Percentiles rank a stretch among this genome's conserved stretches.
phyloP scores from a whole-genome alignment of 2,888 invertebrate species.

The Thelaira solivaga region DNA sequence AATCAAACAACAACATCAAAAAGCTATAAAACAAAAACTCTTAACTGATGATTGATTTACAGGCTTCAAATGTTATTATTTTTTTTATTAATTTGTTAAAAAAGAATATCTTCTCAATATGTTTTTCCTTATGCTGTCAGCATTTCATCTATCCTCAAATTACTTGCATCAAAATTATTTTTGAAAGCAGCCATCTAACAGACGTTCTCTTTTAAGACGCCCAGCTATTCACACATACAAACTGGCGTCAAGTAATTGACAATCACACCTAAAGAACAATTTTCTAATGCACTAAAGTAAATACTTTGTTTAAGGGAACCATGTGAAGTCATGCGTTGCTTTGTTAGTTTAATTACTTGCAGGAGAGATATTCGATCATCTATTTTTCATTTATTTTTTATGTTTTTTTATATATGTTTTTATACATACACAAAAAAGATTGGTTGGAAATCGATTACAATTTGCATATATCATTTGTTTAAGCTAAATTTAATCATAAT shows the following conservation, averaged over 20 bases:
- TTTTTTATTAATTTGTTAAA: neutral
- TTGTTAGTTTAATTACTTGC: neutral
- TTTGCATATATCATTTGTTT: too few relatives aligned
- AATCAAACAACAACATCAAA: neutral
- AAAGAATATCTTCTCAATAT: neutral
- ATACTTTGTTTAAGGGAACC: slow-evolving; percentile 2
- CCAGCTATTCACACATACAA: neutral
- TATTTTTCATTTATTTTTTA: neutral
- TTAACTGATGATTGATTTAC: slow-evolving; percentile 2
- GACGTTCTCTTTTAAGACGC: neutral
- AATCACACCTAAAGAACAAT: neutral
- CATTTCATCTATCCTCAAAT: neutral
- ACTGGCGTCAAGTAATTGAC: slow-evolving; percentile 8
- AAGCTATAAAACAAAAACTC: neutral
- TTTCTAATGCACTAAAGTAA: slow-evolving; percentile 20
- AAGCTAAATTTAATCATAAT: too few relatives aligned
- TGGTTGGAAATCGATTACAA: too few relatives aligned
- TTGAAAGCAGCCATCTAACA: neutral
- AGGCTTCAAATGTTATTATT: neutral
- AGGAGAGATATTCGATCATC: slow-evolving; percentile 16
- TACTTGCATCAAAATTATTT: slow-evolving; percentile 10
- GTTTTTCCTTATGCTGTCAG: neutral
- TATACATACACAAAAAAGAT: too few relatives aligned
- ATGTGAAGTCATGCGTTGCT: slow-evolving; percentile 4
- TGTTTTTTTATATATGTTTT: slow-evolving; percentile 20